Evolutionary conservation across 2,113 vertebrate species (phyloP).

Genomic region (Dromiciops gliroides): DNA sequence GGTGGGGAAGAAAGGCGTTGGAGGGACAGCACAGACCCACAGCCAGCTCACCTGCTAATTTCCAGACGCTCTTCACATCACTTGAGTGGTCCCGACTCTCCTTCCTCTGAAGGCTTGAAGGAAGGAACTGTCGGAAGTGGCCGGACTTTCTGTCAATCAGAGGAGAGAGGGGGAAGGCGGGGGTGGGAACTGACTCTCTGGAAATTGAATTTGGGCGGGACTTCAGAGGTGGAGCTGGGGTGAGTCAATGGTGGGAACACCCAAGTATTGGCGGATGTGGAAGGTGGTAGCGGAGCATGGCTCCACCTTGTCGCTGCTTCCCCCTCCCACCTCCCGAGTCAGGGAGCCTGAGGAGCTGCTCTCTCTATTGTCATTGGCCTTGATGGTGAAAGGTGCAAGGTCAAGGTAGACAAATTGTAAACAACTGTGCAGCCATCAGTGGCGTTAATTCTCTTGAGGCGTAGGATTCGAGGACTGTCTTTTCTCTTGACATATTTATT

Average conservation of each 20-base stretch:
- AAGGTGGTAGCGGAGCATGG: not conserved
- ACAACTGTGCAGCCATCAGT: not conserved
- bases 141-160: not conserved
- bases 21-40: not conserved
- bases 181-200: not conserved
- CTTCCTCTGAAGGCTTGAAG: not conserved
- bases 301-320: not conserved
- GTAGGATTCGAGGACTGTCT: not conserved
- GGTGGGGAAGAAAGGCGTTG: not conserved
- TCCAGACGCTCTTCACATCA: not conserved
- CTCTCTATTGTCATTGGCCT: not conserved
- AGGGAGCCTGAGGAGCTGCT: not conserved
- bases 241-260: not conserved
- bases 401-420: not conserved
- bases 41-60: not conserved
- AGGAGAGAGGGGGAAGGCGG: not conserved
- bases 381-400: not conserved
- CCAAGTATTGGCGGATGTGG: not conserved
- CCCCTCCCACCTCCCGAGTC: not conserved
- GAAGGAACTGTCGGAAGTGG: not conserved
- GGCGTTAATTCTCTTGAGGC: not conserved
- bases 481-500: not conserved
- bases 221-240: not conserved
- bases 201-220: not conserved
- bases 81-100: not conserved